phyloP scores from a whole-genome alignment of 2,797 vertebrate genomes.

The Sebastes diploproa region DNA sequence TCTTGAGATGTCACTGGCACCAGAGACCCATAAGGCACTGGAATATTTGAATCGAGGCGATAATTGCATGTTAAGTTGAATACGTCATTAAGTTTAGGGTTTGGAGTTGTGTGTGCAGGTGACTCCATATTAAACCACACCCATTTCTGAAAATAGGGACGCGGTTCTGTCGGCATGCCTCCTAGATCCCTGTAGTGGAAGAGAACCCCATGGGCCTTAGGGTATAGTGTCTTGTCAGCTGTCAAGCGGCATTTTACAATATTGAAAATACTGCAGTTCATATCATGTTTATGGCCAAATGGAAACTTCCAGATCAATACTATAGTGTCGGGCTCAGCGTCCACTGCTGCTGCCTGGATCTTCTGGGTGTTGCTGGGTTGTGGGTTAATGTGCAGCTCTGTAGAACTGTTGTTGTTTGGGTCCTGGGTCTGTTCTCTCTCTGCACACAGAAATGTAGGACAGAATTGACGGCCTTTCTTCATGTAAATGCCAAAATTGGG shows the following conservation, averaged over 20 bases:
- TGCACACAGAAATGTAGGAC: not conserved
- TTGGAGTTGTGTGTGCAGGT: not conserved
- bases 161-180: conserved; percentile 2
- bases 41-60: conserved; percentile 41
- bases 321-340: not conserved
- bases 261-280: not conserved
- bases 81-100: not conserved
- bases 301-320: conserved; percentile 34
- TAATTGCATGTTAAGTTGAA: conserved; percentile 61
- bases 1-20: not conserved
- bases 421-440: not conserved
- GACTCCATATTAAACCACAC: conserved; percentile 65
- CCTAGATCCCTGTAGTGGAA: conserved; percentile 36
- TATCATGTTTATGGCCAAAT: not conserved
- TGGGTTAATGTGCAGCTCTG: not conserved
- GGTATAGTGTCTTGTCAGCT: conserved; percentile 13
- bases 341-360: not conserved
- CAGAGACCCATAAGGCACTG: conserved; percentile 35
- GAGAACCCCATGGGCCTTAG: conserved; percentile 43
- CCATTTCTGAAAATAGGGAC: conserved; percentile 57
- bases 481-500: not conserved
- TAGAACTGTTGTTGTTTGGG: not conserved
- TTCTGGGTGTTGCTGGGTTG: not conserved
- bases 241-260: conserved; percentile 22
- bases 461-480: not conserved